Evolutionary conservation across 2,113 vertebrate genomes (phyloP), one percentile per base, ranked within the genome.

Genomic region (Silurus asotus): DNA sequence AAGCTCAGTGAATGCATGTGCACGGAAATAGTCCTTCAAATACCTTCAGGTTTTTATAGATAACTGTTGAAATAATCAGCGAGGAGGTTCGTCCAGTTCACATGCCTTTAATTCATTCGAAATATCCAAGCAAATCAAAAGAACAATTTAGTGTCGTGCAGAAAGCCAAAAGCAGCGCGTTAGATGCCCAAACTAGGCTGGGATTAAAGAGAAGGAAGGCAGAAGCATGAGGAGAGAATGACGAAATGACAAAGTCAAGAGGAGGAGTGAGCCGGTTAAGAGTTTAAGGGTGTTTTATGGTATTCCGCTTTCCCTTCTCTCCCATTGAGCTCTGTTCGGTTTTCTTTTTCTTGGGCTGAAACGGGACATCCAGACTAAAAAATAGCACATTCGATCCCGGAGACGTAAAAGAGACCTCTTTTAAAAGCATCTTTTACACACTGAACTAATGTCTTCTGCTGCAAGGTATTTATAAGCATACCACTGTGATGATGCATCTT

Each of bases 71-170:
- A 79, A 58, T 28, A 49, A 59, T 45, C 45, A 20, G 1, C 48
- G 55, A 86, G 19, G n/a, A 58, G 75, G 65, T 69, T 72, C 28
- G 17, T 10, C 20, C 82, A 53, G 62, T 51, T 87, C 8, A 25
- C 70, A 81, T 75, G 61, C 86, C 37, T 17, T 72, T 45, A 75
- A 48, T 25, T 81, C 53, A 72, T 62, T 77, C 19, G 75, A 53
- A 80, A 80, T 80, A 82, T n/a, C 59, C 81, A 87, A 84, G 88
- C 84, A 88, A 85, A 81, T 61, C 49, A 78, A 82, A 53, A 37
- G 48, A 88, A 56, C 78, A 53, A 67, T 70, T 48, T 64, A 87
- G 72, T 58, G 28, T 19, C 79, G 62, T 89, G 86, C 86, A 80
- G 48, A 65, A 83, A 70, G 37, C n/a, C 82, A 51, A 87, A 62